These are phyloP conservation scores for Accipiter cooperii DNA, from an alignment of 2,113 vertebrate species.

Conservation along the genomic window DNA sequence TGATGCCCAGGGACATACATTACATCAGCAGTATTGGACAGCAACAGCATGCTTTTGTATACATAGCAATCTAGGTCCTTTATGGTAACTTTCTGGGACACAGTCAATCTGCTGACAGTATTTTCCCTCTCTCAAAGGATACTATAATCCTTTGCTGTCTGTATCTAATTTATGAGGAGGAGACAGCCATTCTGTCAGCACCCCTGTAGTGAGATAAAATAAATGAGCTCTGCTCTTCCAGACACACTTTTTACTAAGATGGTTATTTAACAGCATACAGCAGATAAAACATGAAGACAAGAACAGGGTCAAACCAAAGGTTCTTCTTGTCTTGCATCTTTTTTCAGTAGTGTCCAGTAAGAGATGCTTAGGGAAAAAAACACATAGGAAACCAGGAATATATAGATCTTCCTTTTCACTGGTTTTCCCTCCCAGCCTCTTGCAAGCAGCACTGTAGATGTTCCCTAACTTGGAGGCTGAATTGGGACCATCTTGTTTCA, in stretches of 20 bases:
- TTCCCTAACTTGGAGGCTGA: not conserved
- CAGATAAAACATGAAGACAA: not conserved
- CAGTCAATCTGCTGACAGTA: not conserved
- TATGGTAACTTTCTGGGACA: not conserved
- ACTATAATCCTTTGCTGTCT: not conserved
- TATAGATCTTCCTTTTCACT: not conserved
- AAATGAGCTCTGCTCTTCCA: constrained; percentile 19
- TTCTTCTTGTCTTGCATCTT: not conserved
- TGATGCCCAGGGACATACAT: not conserved
- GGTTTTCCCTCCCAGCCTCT: not conserved
- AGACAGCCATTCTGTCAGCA: not conserved
- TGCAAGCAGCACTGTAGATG: not conserved
- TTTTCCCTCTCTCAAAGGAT: not conserved
- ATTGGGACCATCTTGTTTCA: not conserved
- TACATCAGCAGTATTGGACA: not conserved
- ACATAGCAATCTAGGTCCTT: not conserved
- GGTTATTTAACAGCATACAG: not conserved
- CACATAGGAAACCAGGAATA: not conserved
- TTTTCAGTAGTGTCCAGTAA: not conserved
- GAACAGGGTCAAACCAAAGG: not conserved
- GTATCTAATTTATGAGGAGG: not conserved
- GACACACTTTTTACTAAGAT: not conserved
- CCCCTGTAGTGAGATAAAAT: not conserved
- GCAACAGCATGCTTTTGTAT: not conserved
- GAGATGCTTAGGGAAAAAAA: not conserved